phyloP scores from a whole-genome alignment of 2,113 vertebrate species.

The Lates calcarifer region DNA sequence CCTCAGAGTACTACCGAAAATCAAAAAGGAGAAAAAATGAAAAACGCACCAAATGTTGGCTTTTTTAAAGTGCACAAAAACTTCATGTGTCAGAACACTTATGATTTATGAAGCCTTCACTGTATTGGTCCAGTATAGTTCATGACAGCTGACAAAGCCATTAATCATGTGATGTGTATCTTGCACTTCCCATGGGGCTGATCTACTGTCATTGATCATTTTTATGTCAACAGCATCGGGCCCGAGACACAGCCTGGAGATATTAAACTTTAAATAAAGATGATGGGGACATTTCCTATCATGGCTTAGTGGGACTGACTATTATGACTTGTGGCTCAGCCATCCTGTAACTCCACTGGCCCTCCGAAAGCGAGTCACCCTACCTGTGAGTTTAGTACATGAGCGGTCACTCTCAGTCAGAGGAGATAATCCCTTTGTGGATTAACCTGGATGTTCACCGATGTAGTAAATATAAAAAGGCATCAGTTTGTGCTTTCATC shows the following conservation, averaged over 20 bases:
- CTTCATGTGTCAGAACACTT: conserved; percentile 70
- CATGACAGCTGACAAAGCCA: conserved; percentile 80
- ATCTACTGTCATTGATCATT: conserved; percentile 82
- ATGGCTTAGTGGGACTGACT: conserved; percentile 35
- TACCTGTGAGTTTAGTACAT: conserved; percentile 47
- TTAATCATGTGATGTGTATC: conserved; percentile 81
- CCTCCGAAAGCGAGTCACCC: conserved; percentile 33
- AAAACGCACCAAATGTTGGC: conserved; percentile 35
- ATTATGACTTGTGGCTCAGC: conserved; percentile 17
- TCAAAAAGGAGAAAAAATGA: conserved; percentile 1
- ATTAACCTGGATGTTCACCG: conserved; percentile 75
- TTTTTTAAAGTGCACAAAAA: conserved; percentile 68
- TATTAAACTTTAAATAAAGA: conserved; percentile 78
- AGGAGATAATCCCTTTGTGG: conserved; percentile 63
- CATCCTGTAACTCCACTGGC: conserved; percentile 10
- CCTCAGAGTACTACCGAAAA: conserved; percentile 16
- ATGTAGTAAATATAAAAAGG: conserved; percentile 71
- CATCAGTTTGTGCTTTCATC: conserved; percentile 64
- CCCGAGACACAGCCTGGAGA: conserved; percentile 58
- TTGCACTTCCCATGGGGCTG: conserved; percentile 74
- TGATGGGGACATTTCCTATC: conserved; percentile 55
- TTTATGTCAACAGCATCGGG: conserved; percentile 71
- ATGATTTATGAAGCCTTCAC: conserved; percentile 83
- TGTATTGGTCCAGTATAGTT: conserved; percentile 78
- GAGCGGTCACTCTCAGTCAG: conserved; percentile 60